Evolutionary conservation across 2,888 invertebrate species (phyloP), one percentile per base, ranked within the genome.

Genomic region (Callimorpha dominula): DNA sequence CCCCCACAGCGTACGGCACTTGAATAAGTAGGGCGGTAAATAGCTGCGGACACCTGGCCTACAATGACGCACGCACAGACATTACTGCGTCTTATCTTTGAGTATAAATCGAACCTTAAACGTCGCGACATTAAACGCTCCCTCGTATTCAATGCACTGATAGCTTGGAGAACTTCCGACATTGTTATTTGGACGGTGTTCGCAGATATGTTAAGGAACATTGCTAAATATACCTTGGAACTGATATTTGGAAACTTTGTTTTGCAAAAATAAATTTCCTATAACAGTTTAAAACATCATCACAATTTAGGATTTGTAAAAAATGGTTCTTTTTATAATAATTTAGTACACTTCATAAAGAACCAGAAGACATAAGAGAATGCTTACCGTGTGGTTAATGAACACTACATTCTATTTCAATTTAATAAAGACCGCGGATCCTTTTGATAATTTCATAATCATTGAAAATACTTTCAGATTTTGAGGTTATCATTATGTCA

Each of bases 1-100:
- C 91, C 90, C 92, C 92, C 91, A 90, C 87, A 83, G 85, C 82
- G 84, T 86, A 86, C 87, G 87, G 83, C 85, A 86, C 87, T 88
- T 87, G 91, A 93, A 91, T 90, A 95, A 93, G 89, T 92, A 92
- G 92, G 92, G 89, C 91, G 93, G 92, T 94, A 95, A 94, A 94
- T 91, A 94, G 89, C 90, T 82, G 83, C 88, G 92, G 92, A 93
- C 94, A 94, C 94, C 93, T 93, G 93, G 87, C 86, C 86, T 78
- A 85, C 86, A 81, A 84, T 88, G 89, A 89, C 89, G 89, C 87
- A 90, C 90, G 89, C 87, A 89, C 84, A 81, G 77, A 83, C 83
- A 85, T 88, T 83, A 84, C 79, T 80, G 69, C 80, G 76, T 75
- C 80, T 85, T 87, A 84, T 84, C 85, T 81, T 70, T 65, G 50